phyloP scores from a whole-genome alignment of 2,797 vertebrate species.

The Orestias chungarensis region DNA sequence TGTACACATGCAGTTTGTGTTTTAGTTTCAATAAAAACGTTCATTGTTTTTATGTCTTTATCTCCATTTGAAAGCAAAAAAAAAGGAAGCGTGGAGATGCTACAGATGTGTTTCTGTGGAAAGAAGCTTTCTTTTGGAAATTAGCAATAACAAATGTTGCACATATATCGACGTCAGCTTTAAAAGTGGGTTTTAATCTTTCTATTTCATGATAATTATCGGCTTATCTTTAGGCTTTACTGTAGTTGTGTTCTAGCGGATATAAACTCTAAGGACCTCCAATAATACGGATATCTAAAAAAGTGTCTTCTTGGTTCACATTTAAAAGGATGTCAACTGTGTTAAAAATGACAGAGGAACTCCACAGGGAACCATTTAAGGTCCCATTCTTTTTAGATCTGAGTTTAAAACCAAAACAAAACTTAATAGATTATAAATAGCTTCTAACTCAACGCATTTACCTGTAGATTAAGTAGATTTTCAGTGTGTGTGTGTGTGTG shows the following conservation, averaged over 20 bases:
- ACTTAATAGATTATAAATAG: not conserved
- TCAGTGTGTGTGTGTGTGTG: too few species aligned
- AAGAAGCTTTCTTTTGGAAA: conserved; percentile 40
- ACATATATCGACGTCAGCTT: conserved; percentile 29
- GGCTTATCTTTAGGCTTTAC: conserved; percentile 40
- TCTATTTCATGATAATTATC: conserved; percentile 19
- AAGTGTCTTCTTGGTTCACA: not conserved
- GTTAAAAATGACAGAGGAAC: not conserved
- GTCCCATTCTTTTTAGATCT: not conserved
- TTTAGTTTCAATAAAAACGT: conserved; percentile 62
- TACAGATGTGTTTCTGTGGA: conserved; percentile 39
- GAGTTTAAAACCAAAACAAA: not conserved
- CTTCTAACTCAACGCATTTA: not conserved
- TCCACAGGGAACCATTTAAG: not conserved
- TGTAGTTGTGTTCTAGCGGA: too few species aligned
- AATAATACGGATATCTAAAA: not conserved
- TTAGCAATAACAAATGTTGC: conserved; percentile 41
- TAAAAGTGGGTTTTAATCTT: conserved; percentile 6
- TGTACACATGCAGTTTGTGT: conserved; percentile 50
- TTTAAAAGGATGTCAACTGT: not conserved
- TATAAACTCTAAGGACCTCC: too few species aligned
- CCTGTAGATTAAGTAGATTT: too few species aligned
- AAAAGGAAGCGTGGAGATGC: conserved; percentile 37
- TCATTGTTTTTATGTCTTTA: conserved; percentile 68
- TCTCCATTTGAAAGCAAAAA: conserved; percentile 61